Evolutionary conservation across 2,113 vertebrate species (phyloP), one percentile per base, ranked within the genome.

Genomic region (Pachyramphus minor): DNA sequence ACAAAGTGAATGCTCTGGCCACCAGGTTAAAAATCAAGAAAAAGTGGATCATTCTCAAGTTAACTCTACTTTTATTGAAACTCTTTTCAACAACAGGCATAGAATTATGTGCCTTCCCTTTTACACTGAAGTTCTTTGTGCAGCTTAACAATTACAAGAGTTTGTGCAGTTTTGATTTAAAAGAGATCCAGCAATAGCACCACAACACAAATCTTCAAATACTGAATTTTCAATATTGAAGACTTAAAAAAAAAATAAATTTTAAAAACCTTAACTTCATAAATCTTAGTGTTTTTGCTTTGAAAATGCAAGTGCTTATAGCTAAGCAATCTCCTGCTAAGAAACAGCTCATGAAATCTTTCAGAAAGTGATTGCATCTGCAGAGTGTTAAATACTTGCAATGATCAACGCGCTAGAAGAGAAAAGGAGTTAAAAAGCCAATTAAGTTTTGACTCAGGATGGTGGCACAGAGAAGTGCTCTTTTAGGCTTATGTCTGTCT

Each of bases 341-440:
- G 87, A 94, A 94, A 95, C 77, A 96, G 84, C 39, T 85, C 39
- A 31, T 41, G 44, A 82, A 86, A 44, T 16, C 16, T 69, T 69
- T 60, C 11, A 33, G 64, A 41, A 68, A 91, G 50, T 30, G 80
- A 78, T n/a, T 79, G 25, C 22, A 74, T 82, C 95, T 97, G 96
- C 78, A 94, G 86, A 95, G 45, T 74, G 88, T 98, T 98, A 98
- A 98, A 97, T 91, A 97, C 97, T 98, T 94, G 8, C 94, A 96
- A 95, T 95, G 91, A 98, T 97, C 96, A 89, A 97, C 97, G 98
- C 97, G 97, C 94, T 95, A 85, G 95, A 97, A 97, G 96, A 58
- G 89, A 97, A 98, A 98, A 98, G 97, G 88, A 99, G 98, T 98
- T 98, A 98, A 98, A 96, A 53, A 95, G 81, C 97, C 98, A 98